A percentile compares a stretch with the other conserved stretches of the same genome.
Evolutionary conservation across 2,113 vertebrate genomes (phyloP).

Genomic region (Bubalus kerabau): DNA sequence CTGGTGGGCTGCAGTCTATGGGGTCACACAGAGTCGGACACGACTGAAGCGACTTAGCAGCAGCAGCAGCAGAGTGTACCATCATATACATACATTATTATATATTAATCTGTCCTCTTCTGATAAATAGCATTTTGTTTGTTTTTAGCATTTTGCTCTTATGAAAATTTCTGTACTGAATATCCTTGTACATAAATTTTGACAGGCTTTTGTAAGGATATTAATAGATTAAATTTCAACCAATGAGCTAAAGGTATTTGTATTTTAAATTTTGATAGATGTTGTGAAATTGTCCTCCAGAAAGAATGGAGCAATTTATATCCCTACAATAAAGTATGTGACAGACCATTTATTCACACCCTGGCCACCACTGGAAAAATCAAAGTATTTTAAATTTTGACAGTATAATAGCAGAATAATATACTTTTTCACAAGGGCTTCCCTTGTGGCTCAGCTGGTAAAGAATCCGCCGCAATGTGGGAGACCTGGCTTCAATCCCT

Average conservation of each 20-base stretch:
- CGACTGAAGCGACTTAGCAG: no score
- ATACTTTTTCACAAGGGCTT: not conserved
- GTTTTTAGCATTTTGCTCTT: not conserved
- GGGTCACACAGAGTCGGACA: no score
- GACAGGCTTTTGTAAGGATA: not conserved
- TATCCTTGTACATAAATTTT: not conserved
- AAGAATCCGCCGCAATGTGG: accelerated
- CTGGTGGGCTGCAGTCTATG: no score
- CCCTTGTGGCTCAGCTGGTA: not conserved
- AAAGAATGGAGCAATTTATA: not conserved
- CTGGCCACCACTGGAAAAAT: not conserved
- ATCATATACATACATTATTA: not conserved
- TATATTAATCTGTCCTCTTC: not conserved
- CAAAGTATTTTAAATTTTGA: not conserved
- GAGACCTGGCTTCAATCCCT: not conserved
- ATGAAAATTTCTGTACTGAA: not conserved
- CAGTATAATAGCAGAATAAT: not conserved
- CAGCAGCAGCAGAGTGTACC: not conserved
- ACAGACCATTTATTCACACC: not conserved
- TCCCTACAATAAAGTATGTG: not conserved
- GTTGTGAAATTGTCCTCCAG: not conserved
- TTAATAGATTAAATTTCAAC: not conserved
- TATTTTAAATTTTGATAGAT: not conserved
- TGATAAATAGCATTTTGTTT: not conserved
- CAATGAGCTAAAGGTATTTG: not conserved